Evolutionary conservation across 2,888 invertebrate species (phyloP).

Genomic region (Galerucella pusilla): DNA sequence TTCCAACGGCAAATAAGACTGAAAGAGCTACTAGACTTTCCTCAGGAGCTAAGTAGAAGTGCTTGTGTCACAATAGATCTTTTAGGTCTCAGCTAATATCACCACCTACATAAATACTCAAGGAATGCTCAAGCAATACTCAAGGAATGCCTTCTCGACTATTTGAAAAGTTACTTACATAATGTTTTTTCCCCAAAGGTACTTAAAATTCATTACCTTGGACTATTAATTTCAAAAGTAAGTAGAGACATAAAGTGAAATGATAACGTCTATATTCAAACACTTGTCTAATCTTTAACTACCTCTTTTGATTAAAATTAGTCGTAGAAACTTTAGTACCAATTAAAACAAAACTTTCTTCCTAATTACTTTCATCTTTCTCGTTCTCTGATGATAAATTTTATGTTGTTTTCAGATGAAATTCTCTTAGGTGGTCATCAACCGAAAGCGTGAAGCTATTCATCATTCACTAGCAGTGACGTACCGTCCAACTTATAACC

Average conservation of each 20-base stretch:
- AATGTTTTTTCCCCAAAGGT: too few relatives aligned
- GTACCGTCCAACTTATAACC: not conserved
- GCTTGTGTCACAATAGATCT: too few relatives aligned
- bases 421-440: not conserved
- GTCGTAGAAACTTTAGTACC: slow-evolving; percentile 6
- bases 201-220: not conserved
- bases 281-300: not conserved
- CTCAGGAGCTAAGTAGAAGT: too few relatives aligned
- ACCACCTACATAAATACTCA: too few relatives aligned
- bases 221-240: not conserved
- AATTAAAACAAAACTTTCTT: slow-evolving; percentile 5
- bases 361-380: not conserved
- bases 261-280: not conserved
- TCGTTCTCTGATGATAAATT: slow-evolving; percentile 1
- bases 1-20: too few relatives aligned
- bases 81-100: too few relatives aligned
- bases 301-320: slow-evolving; percentile 1
- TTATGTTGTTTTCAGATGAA: not conserved
- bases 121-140: too few relatives aligned
- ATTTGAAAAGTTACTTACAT: too few relatives aligned
- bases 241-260: not conserved
- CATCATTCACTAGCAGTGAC: not conserved
- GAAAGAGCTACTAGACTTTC: too few relatives aligned
- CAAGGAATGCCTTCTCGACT: too few relatives aligned
- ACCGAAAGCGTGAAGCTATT: not conserved